phyloP scores from a whole-genome alignment of 2,888 invertebrate species.

The Drosophila nr. medialis region DNA sequence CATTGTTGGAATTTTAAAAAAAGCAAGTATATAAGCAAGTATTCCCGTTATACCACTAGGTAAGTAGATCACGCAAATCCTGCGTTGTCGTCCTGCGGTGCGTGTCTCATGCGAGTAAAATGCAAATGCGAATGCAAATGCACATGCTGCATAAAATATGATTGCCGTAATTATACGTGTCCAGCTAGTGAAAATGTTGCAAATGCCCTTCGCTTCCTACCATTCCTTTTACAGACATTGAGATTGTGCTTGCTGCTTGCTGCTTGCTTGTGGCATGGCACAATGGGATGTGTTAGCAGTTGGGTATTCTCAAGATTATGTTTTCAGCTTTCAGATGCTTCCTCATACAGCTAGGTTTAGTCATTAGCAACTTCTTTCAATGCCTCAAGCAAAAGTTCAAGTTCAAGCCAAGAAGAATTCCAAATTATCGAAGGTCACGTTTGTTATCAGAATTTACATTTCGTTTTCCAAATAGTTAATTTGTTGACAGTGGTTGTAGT shows the following conservation, averaged over 20 bases:
- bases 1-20: slow-evolving; percentile 17
- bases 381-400: background rate
- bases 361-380: background rate
- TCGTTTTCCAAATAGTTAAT: background rate
- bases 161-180: slow-evolving; percentile 55
- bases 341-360: background rate
- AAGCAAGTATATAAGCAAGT: background rate
- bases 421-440: background rate
- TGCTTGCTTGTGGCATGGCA: slow-evolving; percentile 2
- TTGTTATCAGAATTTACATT: background rate
- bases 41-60: background rate
- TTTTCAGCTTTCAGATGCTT: background rate
- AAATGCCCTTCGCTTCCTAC: slow-evolving; percentile 14
- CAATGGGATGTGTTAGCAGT: slow-evolving; percentile 16
- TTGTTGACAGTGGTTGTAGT: too few species aligned
- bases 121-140: slow-evolving; percentile 39
- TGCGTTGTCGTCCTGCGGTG: slow-evolving; percentile 25
- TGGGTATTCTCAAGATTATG: slow-evolving; percentile 7
- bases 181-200: slow-evolving; percentile 36
- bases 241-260: slow-evolving; percentile 24
- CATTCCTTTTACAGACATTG: background rate
- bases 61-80: slow-evolving; percentile 49
- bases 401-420: background rate
- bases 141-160: slow-evolving; percentile 58
- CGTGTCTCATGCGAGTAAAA: slow-evolving; percentile 50